A percentile compares a stretch with the other conserved stretches of the same genome.
phyloP scores from a whole-genome alignment of 2,888 invertebrate genomes.

The Tanytarsus gracilentus region DNA sequence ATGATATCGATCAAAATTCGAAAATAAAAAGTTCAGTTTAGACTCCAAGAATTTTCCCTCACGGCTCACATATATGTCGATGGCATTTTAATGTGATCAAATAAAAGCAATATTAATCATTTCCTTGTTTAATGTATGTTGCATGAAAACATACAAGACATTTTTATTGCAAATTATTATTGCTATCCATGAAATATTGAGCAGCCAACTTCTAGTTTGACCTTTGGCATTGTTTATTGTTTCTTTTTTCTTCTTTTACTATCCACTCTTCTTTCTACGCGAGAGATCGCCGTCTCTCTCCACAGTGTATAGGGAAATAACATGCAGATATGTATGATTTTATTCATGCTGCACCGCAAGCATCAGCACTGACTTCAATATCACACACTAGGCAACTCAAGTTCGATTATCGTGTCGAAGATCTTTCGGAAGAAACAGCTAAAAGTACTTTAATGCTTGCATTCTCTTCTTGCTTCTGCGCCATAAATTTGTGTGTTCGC shows the following conservation, averaged over 20 bases:
- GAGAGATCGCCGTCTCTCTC: no score
- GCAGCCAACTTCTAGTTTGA: conserved; percentile 26
- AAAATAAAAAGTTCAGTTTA: no score
- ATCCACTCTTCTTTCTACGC: neutral
- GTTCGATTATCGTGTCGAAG: conserved; percentile 20
- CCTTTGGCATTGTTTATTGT: conserved; percentile 29
- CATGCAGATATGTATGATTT: no score
- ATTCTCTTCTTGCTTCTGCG: neutral
- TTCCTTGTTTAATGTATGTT: neutral
- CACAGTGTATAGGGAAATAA: no score
- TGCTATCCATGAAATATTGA: conserved; percentile 20
- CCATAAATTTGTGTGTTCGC: no score
- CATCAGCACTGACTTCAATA: conserved; percentile 17
- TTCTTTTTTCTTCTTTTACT: conserved; percentile 5
- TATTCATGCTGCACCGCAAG: conserved; percentile 13
- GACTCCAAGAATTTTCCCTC: neutral
- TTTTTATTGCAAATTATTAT: conserved; percentile 27
- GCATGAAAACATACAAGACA: conserved; percentile 21
- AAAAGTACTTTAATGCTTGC: conserved; percentile 3
- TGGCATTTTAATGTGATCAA: no score
- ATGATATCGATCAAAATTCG: no score
- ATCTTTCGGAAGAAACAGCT: conserved; percentile 6
- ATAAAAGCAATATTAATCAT: neutral
- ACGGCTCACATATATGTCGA: conserved; percentile 3
- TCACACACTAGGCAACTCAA: no score